Conservation (phyloP, 2,888 invertebrate genomes). For the Epicampocera succincta region DNA sequence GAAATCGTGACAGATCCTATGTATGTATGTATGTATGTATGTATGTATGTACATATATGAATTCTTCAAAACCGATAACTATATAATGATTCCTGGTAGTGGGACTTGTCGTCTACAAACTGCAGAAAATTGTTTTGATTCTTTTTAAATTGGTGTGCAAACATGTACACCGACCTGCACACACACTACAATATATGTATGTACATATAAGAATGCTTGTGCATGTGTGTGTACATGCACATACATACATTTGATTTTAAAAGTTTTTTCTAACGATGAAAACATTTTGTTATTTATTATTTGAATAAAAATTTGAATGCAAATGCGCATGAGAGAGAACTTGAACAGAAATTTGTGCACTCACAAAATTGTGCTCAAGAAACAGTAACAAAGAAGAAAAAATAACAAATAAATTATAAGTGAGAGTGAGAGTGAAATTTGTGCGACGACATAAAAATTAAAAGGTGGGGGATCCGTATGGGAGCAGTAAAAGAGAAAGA, state of each 20-base stretch:
- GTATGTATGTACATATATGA: neutral
- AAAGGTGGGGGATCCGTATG: constrained; percentile 31
- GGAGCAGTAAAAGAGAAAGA: constrained; percentile 33
- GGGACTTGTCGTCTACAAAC: too few relatives aligned
- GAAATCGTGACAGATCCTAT: too few relatives aligned
- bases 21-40: neutral
- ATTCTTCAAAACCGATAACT: too few relatives aligned
- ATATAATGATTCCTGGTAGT: too few relatives aligned
- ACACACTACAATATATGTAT: neutral
- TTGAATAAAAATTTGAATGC: constrained; percentile 73
- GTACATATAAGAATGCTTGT: too few relatives aligned
- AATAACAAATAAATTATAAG: constrained; percentile 28
- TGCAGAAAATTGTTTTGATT: neutral
- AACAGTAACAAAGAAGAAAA: constrained; percentile 9
- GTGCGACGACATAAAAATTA: constrained; percentile 7
- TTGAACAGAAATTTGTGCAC: neutral
- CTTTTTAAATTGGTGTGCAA: constrained; percentile 6
- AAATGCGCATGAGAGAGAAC: constrained; percentile 77
- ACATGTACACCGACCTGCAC: neutral
- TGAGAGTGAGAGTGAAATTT: constrained; percentile 59
- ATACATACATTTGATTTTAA: constrained; percentile 9
- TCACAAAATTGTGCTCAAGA: neutral
- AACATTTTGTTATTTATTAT: constrained; percentile 54
- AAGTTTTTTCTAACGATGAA: constrained; percentile 51
- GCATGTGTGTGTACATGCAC: too few relatives aligned